These are phyloP conservation scores for Pycnonotus jocosus DNA, from an alignment of 2,113 vertebrate species.

Conservation along the genomic window DNA sequence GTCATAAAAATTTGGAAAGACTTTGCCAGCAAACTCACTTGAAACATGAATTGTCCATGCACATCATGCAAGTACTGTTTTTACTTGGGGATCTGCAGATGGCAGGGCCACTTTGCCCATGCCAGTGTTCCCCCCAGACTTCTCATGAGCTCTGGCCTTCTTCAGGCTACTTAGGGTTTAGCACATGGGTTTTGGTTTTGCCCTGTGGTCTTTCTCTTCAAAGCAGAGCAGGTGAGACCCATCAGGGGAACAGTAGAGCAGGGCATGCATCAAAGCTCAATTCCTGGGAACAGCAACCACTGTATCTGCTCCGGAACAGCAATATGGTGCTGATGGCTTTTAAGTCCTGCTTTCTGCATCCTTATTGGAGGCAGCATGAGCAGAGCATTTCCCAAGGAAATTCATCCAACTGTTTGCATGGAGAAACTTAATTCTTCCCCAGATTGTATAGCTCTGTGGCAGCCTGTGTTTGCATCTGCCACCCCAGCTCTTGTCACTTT, in stretches of 20 bases:
- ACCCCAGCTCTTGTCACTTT: not conserved
- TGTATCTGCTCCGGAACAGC: rapidly evolving
- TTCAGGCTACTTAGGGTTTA: not conserved
- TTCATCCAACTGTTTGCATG: not conserved
- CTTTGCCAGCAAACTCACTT: not conserved
- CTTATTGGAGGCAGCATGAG: not conserved
- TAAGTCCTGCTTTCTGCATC: not conserved
- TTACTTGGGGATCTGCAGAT: not conserved
- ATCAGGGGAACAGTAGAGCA: not conserved
- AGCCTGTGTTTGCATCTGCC: not conserved
- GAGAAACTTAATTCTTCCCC: not conserved
- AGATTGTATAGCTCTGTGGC: not conserved
- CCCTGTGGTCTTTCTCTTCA: not conserved
- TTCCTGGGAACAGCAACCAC: not conserved
- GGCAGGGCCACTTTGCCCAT: not conserved
- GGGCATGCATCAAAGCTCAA: not conserved
- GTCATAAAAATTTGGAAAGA: not conserved
- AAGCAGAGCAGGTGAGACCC: not conserved
- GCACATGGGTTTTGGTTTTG: not conserved
- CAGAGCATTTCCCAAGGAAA: not conserved
- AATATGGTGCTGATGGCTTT: not conserved
- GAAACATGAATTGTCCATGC: not conserved
- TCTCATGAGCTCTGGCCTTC: not conserved
- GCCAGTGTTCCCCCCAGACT: rapidly evolving
- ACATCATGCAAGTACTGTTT: not conserved